Evolutionary conservation across 2,113 vertebrate genomes (phyloP).

Genomic region (Pomatorhinus ruficollis): DNA sequence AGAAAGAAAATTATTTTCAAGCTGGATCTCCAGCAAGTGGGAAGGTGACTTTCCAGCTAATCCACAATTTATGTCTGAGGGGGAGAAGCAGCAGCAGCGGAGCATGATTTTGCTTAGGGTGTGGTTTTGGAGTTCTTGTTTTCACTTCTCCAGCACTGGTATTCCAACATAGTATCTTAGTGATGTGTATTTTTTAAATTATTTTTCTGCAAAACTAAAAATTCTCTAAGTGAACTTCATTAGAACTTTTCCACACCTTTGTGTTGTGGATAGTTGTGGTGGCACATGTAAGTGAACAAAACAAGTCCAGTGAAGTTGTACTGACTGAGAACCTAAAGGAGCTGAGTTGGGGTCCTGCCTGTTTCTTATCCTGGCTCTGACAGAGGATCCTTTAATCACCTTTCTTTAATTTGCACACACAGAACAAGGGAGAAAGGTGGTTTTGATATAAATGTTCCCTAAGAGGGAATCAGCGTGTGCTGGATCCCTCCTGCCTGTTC

Average conservation of each 20-base stretch:
- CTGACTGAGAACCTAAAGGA: background rate
- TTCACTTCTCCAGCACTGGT: background rate
- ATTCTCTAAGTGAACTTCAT: background rate
- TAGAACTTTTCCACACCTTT: background rate
- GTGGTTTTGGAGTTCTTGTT: background rate
- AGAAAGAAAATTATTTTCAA: background rate
- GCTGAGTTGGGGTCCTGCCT: background rate
- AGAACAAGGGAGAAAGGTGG: background rate
- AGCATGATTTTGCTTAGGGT: background rate
- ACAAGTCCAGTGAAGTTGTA: background rate
- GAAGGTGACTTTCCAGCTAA: background rate
- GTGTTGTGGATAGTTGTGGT: background rate
- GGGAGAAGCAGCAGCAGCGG: background rate
- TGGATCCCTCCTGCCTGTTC: background rate
- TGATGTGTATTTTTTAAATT: background rate
- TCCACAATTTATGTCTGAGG: background rate
- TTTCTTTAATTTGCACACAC: background rate
- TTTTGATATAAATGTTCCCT: accelerated
- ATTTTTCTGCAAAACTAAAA: background rate
- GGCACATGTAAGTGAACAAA: background rate
- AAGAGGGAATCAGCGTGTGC: accelerated
- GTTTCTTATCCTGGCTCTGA: background rate
- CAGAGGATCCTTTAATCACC: background rate
- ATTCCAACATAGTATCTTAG: background rate
- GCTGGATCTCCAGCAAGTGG: background rate